phyloP scores from a whole-genome alignment of 2,888 invertebrate genomes.

The Branchinecta sandiegonensis region DNA sequence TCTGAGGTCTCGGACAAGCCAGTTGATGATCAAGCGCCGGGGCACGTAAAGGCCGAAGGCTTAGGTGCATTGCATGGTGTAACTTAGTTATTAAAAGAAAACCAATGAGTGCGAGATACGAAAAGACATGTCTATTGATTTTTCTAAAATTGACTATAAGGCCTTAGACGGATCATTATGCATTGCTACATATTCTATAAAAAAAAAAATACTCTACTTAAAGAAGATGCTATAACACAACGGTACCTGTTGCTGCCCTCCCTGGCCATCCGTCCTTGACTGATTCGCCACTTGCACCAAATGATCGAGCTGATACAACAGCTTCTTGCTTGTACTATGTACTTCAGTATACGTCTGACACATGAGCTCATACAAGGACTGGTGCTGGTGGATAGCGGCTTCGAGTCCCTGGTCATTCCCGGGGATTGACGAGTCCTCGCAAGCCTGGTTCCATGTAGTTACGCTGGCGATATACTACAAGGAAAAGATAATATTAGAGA shows the following conservation, averaged over 20 bases:
- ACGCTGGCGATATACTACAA: slow-evolving; percentile 76
- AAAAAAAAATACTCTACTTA: slow-evolving; percentile 16
- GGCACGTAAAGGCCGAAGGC: too few relatives aligned
- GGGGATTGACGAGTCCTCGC: slow-evolving; percentile 49
- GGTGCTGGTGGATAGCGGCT: slow-evolving; percentile 79
- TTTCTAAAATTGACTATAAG: too few relatives aligned
- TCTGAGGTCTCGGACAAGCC: too few relatives aligned
- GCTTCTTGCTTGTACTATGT: slow-evolving; percentile 88
- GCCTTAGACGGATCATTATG: too few relatives aligned
- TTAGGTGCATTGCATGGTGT: too few relatives aligned
- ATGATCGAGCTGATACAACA: slow-evolving; percentile 86
- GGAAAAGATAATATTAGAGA: slow-evolving; percentile 22
- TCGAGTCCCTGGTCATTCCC: slow-evolving; percentile 73
- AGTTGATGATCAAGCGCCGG: too few relatives aligned
- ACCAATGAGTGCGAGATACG: too few relatives aligned
- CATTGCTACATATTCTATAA: neutral
- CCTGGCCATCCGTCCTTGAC: slow-evolving; percentile 52
- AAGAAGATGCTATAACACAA: neutral
- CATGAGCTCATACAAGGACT: slow-evolving; percentile 89
- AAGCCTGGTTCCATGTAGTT: slow-evolving; percentile 79
- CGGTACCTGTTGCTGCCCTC: slow-evolving; percentile 48
- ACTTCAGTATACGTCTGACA: slow-evolving; percentile 89
- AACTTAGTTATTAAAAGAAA: too few relatives aligned
- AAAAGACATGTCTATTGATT: too few relatives aligned
- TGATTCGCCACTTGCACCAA: slow-evolving; percentile 92